Base-by-base conservation (phyloP, 2,113 vertebrate species). In the Solea senegalensis region DNA sequence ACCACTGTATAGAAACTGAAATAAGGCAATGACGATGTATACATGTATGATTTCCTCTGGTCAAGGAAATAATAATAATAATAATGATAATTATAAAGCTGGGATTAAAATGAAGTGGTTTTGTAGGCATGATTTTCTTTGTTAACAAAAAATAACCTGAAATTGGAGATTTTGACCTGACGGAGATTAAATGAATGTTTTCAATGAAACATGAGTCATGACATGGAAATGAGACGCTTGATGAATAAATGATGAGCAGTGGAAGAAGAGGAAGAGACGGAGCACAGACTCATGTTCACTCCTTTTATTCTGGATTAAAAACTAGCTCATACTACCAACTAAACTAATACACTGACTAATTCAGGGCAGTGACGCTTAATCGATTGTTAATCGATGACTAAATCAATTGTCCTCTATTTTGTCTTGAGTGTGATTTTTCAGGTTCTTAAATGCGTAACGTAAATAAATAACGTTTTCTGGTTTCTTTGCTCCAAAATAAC, bases 241-340 rank as follows among this genome's bases (percentile, higher is more conserved):
- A 76, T 88, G 82, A 90, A 89, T 89, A 72, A 88, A 85, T 68
- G 56, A 89, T 84, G 67, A 74, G 62, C 14, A 80, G 2, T 53
- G 66, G 34, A 70, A n/a, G 34, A 34, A 76, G 56, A 53, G 41
- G 39, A 46, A 28, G 52, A 58, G 54, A 12, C 54, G 58, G 69
- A 77, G 50, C 0, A 14, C 28, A 51, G 79, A 69, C 34, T 34
- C 5, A 3, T 34, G 34, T 34, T 34, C 3, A 34, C 34, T 34
- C 5, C 34, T 34, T 6, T 34, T 1, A 34, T 34, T 34, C 5
- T 34, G 34, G 34, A 34, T 34, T 4, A 34, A 34, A 34, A 34
- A 34, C 34, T 34, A 34, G 34, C 34, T 6, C 5, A 34, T 34
- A 34, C 34, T 34, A 6, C 5, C 5, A 34, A 34, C 1, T 34